Base-by-base conservation (phyloP, 2,797 vertebrate genomes). In the Chelidonichthys spinosus region DNA sequence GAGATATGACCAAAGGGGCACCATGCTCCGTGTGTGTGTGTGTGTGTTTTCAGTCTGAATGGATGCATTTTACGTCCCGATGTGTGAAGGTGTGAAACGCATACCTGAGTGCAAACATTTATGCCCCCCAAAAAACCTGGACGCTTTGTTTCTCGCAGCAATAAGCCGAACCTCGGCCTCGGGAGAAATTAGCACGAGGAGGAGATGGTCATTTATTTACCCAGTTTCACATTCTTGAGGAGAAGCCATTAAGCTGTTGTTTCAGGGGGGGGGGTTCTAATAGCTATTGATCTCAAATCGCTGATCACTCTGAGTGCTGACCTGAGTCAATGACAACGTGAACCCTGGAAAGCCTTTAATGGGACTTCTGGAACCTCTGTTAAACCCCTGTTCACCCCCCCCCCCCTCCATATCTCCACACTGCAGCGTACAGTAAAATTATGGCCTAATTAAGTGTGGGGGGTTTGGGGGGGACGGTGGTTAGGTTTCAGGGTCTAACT, bases 381-480 rank as follows among this genome's bases (percentile, higher is more conserved):
- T 84, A 79, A 89, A 78, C 40, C 81, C 40, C 58, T 13, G 15
- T 74, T 74, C 47, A 64, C 80, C 79, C 70, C 67, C 56, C 58
- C 69, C 60, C 61, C 60, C 59, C 78, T 69, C 79, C 68, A 81
- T 75, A 75, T 87, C 86, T 89, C 80, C 82, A 72, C 81, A 79
- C 80, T 83, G 81, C 82, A 85, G 90, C 82, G 58, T 85, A 90
- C 89, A 84, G 90, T 92, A 87, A 92, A 93, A 93, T 93, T 84
- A 93, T 92, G 91, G 91, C 69, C 74, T 88, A 92, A 93, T 94
- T 94, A 93, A 87, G 81, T 82, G 14, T 72, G 74, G 86, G 82
- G 81, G 14, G 15, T 71, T 78, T 32, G 68, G 65, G 61, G 64
- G 55, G 25, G 46, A 36, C 46, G 44, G 87, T 83, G 85, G 88